A percentile compares a stretch with the other conserved stretches of the same genome.
These are phyloP conservation scores for Callyntrura sp. DNA, from an alignment of 2,888 invertebrate genomes.

Conservation along the genomic window DNA sequence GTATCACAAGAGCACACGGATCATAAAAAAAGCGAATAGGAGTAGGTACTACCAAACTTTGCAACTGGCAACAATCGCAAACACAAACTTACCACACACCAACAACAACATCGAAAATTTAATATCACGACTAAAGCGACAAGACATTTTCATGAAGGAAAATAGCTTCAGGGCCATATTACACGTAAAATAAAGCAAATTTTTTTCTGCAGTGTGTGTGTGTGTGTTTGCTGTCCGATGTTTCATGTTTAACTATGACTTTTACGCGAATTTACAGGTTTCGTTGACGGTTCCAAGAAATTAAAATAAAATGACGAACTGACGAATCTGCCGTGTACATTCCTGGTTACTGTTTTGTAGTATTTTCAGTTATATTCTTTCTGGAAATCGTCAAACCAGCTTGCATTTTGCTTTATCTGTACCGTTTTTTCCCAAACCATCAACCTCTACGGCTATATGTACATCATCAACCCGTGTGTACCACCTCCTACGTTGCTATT, in stretches of 20 bases:
- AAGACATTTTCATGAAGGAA: too few species aligned
- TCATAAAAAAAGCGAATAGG: too few species aligned
- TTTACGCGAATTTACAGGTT: too few species aligned
- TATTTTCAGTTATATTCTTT: background rate
- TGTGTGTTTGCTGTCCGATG: too few species aligned
- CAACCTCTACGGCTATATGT: too few species aligned
- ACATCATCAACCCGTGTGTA: background rate
- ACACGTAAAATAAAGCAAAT: background rate
- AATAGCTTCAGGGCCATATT: constrained; percentile 29
- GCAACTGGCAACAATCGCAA: too few species aligned
- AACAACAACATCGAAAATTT: background rate
- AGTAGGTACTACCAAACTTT: too few species aligned
- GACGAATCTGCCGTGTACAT: too few species aligned
- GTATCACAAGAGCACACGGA: too few species aligned
- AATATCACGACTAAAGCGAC: background rate
- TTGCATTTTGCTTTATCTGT: background rate
- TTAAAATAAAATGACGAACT: too few species aligned
- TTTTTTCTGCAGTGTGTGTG: constrained; percentile 1
- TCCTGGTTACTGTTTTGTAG: background rate
- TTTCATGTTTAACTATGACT: too few species aligned
- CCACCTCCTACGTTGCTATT: constrained; percentile 17
- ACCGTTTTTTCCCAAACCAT: background rate
- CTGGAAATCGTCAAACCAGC: background rate
- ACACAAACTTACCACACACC: constrained; percentile 17
- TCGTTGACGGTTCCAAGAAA: too few species aligned